Conservation (phyloP, 2,113 vertebrate species). For the Etia nguti region DNA sequence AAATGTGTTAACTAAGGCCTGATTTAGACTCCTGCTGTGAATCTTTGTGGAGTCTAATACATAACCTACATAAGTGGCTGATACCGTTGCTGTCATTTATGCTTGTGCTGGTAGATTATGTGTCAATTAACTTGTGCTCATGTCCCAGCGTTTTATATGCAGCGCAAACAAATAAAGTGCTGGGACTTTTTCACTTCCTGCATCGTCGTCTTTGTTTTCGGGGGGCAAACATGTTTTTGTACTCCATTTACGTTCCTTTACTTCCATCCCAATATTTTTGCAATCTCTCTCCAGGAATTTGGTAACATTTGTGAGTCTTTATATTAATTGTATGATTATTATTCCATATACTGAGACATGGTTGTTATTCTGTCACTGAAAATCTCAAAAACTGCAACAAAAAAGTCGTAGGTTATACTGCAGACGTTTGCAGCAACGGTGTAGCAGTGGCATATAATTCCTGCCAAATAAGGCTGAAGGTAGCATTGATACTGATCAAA, state of each 20-base stretch:
- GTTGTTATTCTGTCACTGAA: not conserved
- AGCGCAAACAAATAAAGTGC: not conserved
- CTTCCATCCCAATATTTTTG: not conserved
- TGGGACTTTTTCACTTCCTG: not conserved
- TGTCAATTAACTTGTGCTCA: not conserved
- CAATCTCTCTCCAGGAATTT: fast-evolving
- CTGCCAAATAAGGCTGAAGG: not conserved
- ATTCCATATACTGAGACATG: not conserved
- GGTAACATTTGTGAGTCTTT: not conserved
- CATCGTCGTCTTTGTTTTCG: fast-evolving
- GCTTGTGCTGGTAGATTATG: not conserved
- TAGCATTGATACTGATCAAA: not conserved
- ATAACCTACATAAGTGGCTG: not conserved
- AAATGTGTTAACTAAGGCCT: not conserved
- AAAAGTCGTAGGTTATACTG: not conserved
- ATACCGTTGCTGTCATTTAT: not conserved
- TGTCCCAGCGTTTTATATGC: not conserved
- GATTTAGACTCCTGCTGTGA: not conserved
- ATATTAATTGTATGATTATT: not conserved
- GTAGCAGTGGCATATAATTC: not conserved
- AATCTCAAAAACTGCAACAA: not conserved
- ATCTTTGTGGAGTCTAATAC: not conserved
- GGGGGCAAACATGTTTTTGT: not conserved
- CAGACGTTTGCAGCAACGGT: not conserved
- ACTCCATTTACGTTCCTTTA: fast-evolving